Base-by-base conservation (phyloP, 2,113 vertebrate species). In the Maccullochella peelii region DNA sequence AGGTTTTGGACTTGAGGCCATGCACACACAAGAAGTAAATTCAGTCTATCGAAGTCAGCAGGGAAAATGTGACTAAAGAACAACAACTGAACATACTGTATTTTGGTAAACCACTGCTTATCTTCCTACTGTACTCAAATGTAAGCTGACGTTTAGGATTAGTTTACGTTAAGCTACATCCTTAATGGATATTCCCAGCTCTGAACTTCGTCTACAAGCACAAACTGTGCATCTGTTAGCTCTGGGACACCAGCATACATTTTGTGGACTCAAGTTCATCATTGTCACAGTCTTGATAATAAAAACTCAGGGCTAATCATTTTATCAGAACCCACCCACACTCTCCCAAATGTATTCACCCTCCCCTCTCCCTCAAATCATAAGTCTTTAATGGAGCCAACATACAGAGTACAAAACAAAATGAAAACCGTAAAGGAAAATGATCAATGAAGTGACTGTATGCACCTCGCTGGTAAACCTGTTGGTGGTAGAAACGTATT, bases 1-100 rank as follows among this genome's bases (percentile, higher is more conserved):
- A 86, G 90, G 69, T 83, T 86, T 79, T 84, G 85, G 72, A 77
- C 78, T 92, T 54, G 58, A 91, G 92, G 92, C 88, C 88, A 90
- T 92, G 82, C 83, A 88, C 91, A 88, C 85, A 85, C 69, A 85
- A 79, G 30, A 85, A 81, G 59, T 85, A 76, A 83, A 87, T 87
- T 93, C 73, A 84, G 75, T 87, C 72, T 83, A 78, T 57, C 30
- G 30, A 91, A 81, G 78, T 90, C 79, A 88, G 86, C 85, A 59
- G 81, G 77, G 73, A 57, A 80, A 90, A 87, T 59, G 76, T 27
- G 81, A 86, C 78, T 63, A 59, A 68, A 89, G 82, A 76, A 54
- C 33, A 85, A 79, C 69, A 84, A 55, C 70, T 82, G 62, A 81
- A 86, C 74, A 80, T 69, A 88, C 38, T 88, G 78, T 63, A 71